Evolutionary conservation across 2,113 vertebrate genomes (phyloP), one percentile per base, ranked within the genome.

Genomic region (Polypterus senegalus): DNA sequence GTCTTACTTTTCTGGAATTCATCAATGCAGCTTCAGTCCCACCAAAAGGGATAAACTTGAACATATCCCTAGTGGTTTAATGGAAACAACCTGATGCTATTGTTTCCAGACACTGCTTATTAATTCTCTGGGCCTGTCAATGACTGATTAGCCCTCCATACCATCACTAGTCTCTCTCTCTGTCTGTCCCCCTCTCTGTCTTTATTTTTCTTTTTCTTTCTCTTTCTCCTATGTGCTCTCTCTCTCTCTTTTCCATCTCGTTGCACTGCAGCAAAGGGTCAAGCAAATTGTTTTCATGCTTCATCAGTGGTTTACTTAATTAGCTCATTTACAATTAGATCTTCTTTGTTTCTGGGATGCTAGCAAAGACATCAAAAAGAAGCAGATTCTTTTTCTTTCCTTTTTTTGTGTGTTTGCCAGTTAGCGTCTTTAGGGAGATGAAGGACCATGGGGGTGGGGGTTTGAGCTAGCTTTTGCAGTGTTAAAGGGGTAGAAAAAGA

Each of bases 221-320:
- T 27, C 27, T 27, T 27, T 27, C 27, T 27, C 27, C 27, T 27
- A 27, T 27, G 27, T 27, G 27, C 27, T 27, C 27, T 27, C 79
- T 79, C 83, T 77, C 77, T 72, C 74, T 79, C 49, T 49, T 47
- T 49, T 4, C 51, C 54, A 45, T 43, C 10, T 11, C 54, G 27
- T 59, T 48, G 51, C 52, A 46, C 63, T 83, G 83, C 80, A 79
- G 86, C 82, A 55, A 61, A 84, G 80, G 85, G 86, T 88, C 88
- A 89, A 79, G 85, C 82, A 88, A 87, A 91, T 90, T 89, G 83
- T 88, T 88, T 90, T 84, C 85, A 88, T 82, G 84, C 84, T 85
- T 87, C 78, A 76, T 89, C 84, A 90, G 86, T 84, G 78, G 84
- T 84, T 86, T 88, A 85, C 83, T 85, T 89, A 88, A 89, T 92